These are phyloP conservation scores for Xylota sylvarum DNA, from an alignment of 2,888 invertebrate genomes.

Conservation along the genomic window DNA sequence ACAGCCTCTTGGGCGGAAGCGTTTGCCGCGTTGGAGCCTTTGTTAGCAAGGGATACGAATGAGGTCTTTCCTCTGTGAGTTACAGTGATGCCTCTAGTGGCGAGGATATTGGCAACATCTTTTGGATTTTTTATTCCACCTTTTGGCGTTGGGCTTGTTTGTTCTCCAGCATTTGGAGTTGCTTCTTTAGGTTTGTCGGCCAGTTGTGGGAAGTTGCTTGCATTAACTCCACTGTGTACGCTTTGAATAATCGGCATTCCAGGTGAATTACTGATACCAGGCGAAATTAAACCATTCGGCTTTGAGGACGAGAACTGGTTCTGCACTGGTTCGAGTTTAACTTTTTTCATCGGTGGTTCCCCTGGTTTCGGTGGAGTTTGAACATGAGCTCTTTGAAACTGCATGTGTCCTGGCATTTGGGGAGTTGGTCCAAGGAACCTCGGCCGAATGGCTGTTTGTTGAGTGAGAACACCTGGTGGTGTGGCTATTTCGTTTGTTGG, in stretches of 20 bases:
- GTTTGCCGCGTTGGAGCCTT: conserved; percentile 81
- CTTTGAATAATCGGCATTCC: conserved; percentile 91
- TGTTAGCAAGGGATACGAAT: conserved; percentile 86
- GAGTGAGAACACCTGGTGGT: conserved; percentile 59
- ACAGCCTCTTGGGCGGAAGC: conserved; percentile 85
- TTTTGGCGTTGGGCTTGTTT: conserved; percentile 89
- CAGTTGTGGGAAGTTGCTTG: conserved; percentile 82
- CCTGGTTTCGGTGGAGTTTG: conserved; percentile 41
- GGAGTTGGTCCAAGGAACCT: conserved; percentile 61
- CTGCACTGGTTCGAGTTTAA: conserved; percentile 56
- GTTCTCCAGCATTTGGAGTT: conserved; percentile 89
- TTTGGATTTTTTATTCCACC: conserved; percentile 89
- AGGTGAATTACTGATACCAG: conserved; percentile 82
- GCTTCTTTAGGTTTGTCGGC: conserved; percentile 32
- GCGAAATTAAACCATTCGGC: conserved; percentile 42
- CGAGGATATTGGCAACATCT: conserved; percentile 91
- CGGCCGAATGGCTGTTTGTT: conserved; percentile 67
- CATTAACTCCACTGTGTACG: conserved; percentile 87
- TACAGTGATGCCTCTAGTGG: conserved; percentile 91
- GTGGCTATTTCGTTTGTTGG: conserved; percentile 49
- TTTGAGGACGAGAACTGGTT: conserved; percentile 50
- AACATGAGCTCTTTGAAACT: conserved; percentile 49
- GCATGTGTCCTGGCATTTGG: conserved; percentile 54
- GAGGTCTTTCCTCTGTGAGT: conserved; percentile 85
- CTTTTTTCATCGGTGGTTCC: conserved; percentile 74